Evolutionary conservation across 2,888 invertebrate species (phyloP).

Genomic region (Leptopilina myrica): DNA sequence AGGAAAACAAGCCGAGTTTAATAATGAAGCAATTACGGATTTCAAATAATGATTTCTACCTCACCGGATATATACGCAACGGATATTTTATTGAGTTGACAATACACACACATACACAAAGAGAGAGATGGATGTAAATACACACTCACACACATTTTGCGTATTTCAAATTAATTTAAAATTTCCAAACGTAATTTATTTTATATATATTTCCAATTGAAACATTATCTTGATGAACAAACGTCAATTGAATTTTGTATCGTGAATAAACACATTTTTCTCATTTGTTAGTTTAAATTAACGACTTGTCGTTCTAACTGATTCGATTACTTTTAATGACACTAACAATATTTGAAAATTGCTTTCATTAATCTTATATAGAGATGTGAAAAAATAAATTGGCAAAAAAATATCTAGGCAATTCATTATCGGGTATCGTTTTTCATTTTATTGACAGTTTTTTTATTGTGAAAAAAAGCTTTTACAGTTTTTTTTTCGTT

Average conservation of each 20-base stretch:
- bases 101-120: not conserved
- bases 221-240: slow-evolving; percentile 11
- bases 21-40: slow-evolving; percentile 25
- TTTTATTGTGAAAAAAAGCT: not conserved
- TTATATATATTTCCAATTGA: not conserved
- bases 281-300: slow-evolving; percentile 1
- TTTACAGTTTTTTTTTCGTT: not conserved
- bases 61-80: not conserved
- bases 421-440: too few species aligned
- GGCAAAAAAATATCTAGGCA: too few species aligned
- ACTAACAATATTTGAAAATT: not conserved
- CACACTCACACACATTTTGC: too few species aligned
- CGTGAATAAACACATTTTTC: slow-evolving; percentile 14
- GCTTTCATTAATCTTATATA: not conserved
- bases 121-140: too few species aligned
- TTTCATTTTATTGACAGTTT: not conserved
- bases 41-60: not conserved
- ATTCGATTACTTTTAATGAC: not conserved
- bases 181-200: not conserved
- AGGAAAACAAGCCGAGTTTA: slow-evolving; percentile 17
- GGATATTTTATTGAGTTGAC: slow-evolving; percentile 7
- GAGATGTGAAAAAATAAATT: too few species aligned
- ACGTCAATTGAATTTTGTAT: slow-evolving; percentile 3
- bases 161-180: slow-evolving; percentile 11
- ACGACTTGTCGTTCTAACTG: not conserved